Evolutionary conservation across 2,888 invertebrate species (phyloP).

Genomic region (Argyresthia goedartella): DNA sequence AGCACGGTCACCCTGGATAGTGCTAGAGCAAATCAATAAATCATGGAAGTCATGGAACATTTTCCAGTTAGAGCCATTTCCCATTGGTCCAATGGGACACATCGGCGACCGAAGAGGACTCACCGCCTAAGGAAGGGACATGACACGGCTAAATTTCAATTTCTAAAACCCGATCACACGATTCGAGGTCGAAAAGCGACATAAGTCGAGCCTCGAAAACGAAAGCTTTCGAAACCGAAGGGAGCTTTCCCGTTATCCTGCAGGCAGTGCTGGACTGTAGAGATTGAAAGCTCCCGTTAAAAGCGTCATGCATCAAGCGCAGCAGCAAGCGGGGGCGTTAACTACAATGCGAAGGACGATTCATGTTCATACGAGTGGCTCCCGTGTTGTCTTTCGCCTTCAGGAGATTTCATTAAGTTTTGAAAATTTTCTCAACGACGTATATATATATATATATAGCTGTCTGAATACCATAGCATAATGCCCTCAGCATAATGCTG

Average conservation of each 20-base stretch:
- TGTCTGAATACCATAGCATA: no score
- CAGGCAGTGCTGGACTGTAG: conserved; percentile 23
- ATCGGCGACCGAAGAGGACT: no score
- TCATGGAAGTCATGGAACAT: no score
- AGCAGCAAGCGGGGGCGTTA: background rate
- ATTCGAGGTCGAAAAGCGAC: conserved; percentile 41
- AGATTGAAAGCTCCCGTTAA: conserved; percentile 65
- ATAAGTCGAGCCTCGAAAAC: conserved; percentile 46
- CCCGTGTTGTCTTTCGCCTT: background rate
- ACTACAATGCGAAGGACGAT: background rate
- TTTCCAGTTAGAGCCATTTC: no score
- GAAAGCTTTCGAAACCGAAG: conserved; percentile 64
- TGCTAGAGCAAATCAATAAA: no score
- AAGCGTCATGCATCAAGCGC: background rate
- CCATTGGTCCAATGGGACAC: no score
- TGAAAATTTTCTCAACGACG: no score
- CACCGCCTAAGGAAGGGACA: conserved; percentile 47
- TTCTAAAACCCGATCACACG: conserved; percentile 65
- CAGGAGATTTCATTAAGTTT: background rate
- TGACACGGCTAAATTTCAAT: conserved; percentile 59
- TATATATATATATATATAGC: no score
- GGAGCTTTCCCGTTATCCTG: conserved; percentile 64
- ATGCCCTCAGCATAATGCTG: no score
- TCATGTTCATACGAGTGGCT: background rate
- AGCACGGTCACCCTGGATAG: no score